phyloP scores from a whole-genome alignment of 2,797 vertebrate species.

The Coregonus suidteri region DNA sequence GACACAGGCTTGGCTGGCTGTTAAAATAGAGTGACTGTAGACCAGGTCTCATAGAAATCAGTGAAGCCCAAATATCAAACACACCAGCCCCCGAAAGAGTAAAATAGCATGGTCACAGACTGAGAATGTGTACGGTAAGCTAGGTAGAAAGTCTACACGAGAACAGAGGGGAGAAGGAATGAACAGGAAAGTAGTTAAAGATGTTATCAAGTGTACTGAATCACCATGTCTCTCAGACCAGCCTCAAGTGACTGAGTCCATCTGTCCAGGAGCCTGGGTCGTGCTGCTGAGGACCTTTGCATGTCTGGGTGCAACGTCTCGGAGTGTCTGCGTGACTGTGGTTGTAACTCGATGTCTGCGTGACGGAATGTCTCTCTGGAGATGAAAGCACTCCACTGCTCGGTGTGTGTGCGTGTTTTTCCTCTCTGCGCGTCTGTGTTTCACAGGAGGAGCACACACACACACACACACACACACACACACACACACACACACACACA shows the following conservation, averaged over 20 bases:
- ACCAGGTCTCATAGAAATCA: background rate
- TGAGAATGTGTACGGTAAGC: background rate
- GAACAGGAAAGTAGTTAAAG: background rate
- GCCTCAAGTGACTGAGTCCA: conserved; percentile 6
- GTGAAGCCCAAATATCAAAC: background rate
- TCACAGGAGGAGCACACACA: conserved; percentile 35
- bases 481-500: conserved; percentile 27
- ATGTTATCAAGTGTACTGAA: background rate
- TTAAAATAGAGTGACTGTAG: background rate
- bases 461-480: conserved; percentile 25
- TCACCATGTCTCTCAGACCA: conserved; percentile 22
- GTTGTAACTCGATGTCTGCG: background rate
- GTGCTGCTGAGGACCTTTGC: background rate
- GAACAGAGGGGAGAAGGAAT: background rate
- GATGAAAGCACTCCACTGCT: conserved; percentile 49
- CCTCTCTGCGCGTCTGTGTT: background rate
- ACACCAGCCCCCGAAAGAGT: background rate
- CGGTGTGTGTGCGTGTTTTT: conserved; percentile 24
- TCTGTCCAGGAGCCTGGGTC: conserved; percentile 15
- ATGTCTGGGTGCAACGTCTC: conserved; percentile 15
- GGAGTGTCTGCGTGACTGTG: conserved; percentile 6
- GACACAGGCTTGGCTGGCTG: conserved; percentile 30
- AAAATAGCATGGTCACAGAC: no score
- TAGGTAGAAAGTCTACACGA: background rate
- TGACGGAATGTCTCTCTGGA: conserved; percentile 37